Percentiles rank a stretch among this genome's conserved stretches.
Evolutionary conservation across 2,888 invertebrate genomes (phyloP).

Genomic region (Bhutanitis thaidina): DNA sequence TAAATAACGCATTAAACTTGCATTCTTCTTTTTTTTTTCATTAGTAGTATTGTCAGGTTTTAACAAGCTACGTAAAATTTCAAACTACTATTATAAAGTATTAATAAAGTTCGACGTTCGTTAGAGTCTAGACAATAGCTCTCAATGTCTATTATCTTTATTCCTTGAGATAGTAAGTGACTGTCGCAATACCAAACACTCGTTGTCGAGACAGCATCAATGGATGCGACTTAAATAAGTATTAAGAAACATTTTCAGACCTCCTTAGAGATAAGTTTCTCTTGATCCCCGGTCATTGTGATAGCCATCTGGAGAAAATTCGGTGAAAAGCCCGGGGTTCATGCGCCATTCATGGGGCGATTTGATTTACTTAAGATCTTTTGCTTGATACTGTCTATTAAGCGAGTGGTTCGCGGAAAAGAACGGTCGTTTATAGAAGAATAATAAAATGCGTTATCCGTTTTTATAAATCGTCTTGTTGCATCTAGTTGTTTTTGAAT

Average conservation of each 20-base stretch:
- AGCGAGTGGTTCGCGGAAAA: conserved; percentile 53
- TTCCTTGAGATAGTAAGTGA: conserved; percentile 3
- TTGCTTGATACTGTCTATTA: conserved; percentile 70
- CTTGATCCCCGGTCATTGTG: conserved; percentile 75
- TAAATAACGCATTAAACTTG: too few relatives aligned
- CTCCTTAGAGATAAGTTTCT: conserved; percentile 65
- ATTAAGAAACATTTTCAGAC: conserved; percentile 74
- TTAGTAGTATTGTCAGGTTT: neutral
- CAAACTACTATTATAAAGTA: neutral
- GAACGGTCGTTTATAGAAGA: conserved; percentile 56
- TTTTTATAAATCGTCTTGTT: neutral
- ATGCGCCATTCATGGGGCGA: conserved; percentile 76
- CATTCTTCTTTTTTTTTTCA: too few relatives aligned
- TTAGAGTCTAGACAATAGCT: conserved; percentile 37
- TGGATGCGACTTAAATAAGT: conserved; percentile 69
- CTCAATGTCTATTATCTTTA: conserved; percentile 14
- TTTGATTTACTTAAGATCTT: conserved; percentile 80
- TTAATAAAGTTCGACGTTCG: conserved; percentile 30
- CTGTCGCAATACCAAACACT: conserved; percentile 8
- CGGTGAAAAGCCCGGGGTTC: conserved; percentile 70
- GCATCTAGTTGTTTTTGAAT: too few relatives aligned
- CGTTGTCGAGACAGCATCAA: conserved; percentile 52
- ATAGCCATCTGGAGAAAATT: conserved; percentile 71
- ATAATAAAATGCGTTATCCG: conserved; percentile 40
- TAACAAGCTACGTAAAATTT: neutral